Percentiles rank a stretch among this genome's conserved stretches.
Conservation (phyloP, 2,797 vertebrate species). For the Ceryle rudis region DNA sequence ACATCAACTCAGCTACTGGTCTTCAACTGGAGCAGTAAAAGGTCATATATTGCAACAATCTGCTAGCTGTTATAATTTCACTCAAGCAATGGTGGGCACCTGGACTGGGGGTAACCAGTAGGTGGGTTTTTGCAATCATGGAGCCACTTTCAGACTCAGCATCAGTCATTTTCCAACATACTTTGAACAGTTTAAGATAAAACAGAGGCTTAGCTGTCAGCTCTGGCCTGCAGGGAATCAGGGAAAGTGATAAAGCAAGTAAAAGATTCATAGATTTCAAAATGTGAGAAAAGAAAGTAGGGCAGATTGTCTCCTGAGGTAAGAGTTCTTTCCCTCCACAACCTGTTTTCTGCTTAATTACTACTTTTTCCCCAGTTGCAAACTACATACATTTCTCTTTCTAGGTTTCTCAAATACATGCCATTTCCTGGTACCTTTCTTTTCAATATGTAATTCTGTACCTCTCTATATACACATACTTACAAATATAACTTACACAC, state of each 20-base stretch:
- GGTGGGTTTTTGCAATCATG: background rate
- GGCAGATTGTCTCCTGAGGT: slow-evolving; percentile 44
- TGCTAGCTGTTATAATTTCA: background rate
- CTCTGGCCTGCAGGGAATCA: slow-evolving; percentile 35
- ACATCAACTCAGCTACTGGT: background rate
- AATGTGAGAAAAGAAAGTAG: slow-evolving; percentile 58
- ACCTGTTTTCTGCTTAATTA: background rate
- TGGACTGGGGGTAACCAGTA: background rate
- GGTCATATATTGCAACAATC: background rate
- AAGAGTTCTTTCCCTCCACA: background rate
- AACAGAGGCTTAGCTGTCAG: slow-evolving; percentile 47
- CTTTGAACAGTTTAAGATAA: slow-evolving; percentile 62
- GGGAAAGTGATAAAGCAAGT: slow-evolving; percentile 47
- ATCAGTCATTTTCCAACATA: background rate
- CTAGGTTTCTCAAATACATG: background rate
- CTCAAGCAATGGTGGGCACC: background rate
- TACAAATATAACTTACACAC: background rate
- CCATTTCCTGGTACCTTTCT: background rate
- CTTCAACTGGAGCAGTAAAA: background rate
- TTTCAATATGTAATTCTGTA: background rate
- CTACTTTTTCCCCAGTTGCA: background rate
- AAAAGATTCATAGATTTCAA: slow-evolving; percentile 60
- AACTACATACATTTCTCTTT: background rate
- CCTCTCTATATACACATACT: background rate
- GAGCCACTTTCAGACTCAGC: slow-evolving; percentile 14